Evolutionary conservation across 2,113 vertebrate species (phyloP), one percentile per base, ranked within the genome.

Genomic region (Cynopterus brachyotis): DNA sequence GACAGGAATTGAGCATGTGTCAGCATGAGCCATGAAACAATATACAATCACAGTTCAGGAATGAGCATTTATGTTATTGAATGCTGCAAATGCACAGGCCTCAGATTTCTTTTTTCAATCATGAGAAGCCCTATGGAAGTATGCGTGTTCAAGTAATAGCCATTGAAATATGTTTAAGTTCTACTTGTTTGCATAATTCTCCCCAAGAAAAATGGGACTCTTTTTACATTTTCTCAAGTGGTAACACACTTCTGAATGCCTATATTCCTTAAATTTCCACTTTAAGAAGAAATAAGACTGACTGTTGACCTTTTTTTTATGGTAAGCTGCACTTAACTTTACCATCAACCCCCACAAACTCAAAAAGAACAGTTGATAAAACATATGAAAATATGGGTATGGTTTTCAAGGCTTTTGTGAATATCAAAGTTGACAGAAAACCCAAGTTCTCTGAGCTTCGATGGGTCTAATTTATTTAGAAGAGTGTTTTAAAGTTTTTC

Each of bases 11-110:
- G 64, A 84, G 72, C 16, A 70, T 15, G 45, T 85, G 72, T 96
- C 88, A 95, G 85, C 78, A 91, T 11, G 50, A 95, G 50, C 93
- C 55, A 59, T 69, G 81, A 97, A 94, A 92, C 96, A 97, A 81
- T 85, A 84, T 4, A 92, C 66, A 98, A 97, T 98, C 98, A 97
- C 73, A 62, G 64, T 70, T 83, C 95, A 93, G 96, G 95, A 94
- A 86, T 28, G 59, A 91, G 80, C 64, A 40, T 92, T 97, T 92
- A 47, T 4, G 17, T 37, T 89, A 81, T 9, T 42, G 96, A 98
- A 96, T 85, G 26, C 91, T 90, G 40, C 83, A 96, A 85, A 96
- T 89, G 81, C 82, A 78, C 57, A 32, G 81, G 35, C 66, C 85
- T 83, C 47, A 84, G 67, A 95, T 59, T 89, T 88, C 70, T 69